Base-by-base conservation (phyloP, 2,888 invertebrate genomes). In the Exephanes ischioxanthus region DNA sequence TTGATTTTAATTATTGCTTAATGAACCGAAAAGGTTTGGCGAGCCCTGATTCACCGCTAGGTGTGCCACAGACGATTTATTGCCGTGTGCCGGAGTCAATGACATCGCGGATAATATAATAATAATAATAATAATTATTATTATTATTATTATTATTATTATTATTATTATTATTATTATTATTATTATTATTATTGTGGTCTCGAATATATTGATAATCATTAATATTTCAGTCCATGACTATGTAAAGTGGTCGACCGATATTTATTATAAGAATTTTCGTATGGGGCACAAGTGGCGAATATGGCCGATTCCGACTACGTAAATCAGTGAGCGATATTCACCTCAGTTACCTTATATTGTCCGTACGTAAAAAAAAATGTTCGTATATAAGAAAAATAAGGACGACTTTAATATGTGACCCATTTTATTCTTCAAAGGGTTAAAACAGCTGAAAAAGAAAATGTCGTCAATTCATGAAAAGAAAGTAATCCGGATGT, bases 1-100 rank as follows among this genome's bases (percentile, higher is more conserved):
- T 67, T 53, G 14, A 58, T 37, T 72, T 86, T 86, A 84, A 87
- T 82, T 73, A 87, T 72, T 72, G 45, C 73, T 55, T 58, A 68
- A 80, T 41, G 85, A 81, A 26, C 33, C 55, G 70, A 70, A 70
- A 41, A 61, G 48, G 55, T 71, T 67, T 67, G 16, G 22, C 67
- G 22, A 51, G 37, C 26, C 16, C 22, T 53, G 77, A 67, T 22
- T 77, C 67, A 67, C 16, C 41, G 22, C 61, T 30, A 26, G 4
- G 66, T 55, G 22, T 16, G 41, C 16, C 41, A 51, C 22, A 5
- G 41, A 67, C 22, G 22, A 77, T 77, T 77, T 67, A 55, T 37
- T 9, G 67, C 6, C 37, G 26, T 41, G 66, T 37, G 53, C 37
- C 11, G 51, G 3, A 6, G 26, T 22, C 45, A 22, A 26, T 6